Conservation (phyloP, 2,888 invertebrate species). For the Hesperia comma region DNA sequence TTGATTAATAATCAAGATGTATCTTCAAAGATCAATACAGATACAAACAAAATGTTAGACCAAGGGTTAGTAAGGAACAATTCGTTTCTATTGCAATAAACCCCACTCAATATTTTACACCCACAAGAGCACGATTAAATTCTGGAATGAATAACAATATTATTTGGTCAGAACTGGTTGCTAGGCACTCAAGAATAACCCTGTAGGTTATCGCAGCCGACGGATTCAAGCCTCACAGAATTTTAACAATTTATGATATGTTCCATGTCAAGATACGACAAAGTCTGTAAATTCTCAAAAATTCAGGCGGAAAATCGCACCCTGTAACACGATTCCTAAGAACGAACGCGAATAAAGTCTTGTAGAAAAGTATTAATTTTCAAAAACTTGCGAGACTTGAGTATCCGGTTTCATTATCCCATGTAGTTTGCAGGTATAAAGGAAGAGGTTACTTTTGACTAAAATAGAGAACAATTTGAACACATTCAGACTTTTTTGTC, state of each 20-base stretch:
- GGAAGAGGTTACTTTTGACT: not conserved
- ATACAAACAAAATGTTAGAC: not conserved
- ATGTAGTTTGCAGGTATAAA: not conserved
- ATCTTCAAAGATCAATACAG: not conserved
- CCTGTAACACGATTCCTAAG: constrained; percentile 49
- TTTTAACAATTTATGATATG: constrained; percentile 63
- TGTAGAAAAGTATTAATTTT: constrained; percentile 28
- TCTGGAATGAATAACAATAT: constrained; percentile 24
- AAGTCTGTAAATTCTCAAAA: constrained; percentile 52
- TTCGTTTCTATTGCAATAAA: constrained; percentile 8
- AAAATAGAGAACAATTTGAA: not conserved
- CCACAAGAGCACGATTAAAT: not conserved
- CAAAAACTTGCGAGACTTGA: not conserved
- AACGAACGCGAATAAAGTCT: constrained; percentile 27
- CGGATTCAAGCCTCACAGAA: constrained; percentile 47
- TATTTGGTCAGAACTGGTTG: constrained; percentile 22
- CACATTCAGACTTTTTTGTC: not conserved
- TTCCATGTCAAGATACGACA: constrained; percentile 52
- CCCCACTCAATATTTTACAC: not conserved
- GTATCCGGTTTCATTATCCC: not conserved
- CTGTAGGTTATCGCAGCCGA: constrained; percentile 39
- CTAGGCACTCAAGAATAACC: constrained; percentile 33
- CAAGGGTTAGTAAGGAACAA: constrained; percentile 9
- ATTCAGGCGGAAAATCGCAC: constrained; percentile 58
- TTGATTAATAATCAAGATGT: not conserved